phyloP scores from a whole-genome alignment of 2,888 invertebrate genomes.

The Heteromurus nitidus region DNA sequence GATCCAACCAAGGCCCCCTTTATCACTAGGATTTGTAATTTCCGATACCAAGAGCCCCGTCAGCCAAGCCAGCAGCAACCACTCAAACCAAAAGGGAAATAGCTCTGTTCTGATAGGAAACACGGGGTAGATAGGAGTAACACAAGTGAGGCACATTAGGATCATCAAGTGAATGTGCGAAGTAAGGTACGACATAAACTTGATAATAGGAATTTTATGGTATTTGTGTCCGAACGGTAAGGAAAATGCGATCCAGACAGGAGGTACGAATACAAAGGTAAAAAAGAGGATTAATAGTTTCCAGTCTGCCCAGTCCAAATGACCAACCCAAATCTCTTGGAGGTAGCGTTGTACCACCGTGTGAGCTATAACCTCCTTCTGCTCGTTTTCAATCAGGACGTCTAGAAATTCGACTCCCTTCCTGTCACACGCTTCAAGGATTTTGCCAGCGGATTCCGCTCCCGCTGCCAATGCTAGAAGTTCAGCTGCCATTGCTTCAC shows the following conservation, averaged over 20 bases:
- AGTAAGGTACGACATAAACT: slow-evolving; percentile 99
- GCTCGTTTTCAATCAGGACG: slow-evolving; percentile 98
- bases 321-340: slow-evolving; percentile 98
- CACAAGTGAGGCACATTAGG: slow-evolving; percentile 91
- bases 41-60: slow-evolving; percentile 96
- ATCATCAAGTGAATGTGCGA: slow-evolving; percentile 98
- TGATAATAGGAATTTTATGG: slow-evolving; percentile 99
- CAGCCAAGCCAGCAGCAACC: slow-evolving; percentile 94
- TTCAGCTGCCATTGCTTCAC: slow-evolving; percentile 98
- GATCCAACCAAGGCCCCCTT: slow-evolving; percentile 96
- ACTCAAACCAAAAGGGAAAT: slow-evolving; percentile 96
- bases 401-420: slow-evolving; percentile 96
- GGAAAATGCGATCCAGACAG: slow-evolving; percentile 96
- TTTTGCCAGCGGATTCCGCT: slow-evolving; percentile 93
- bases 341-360: slow-evolving; percentile 98
- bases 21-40: slow-evolving; percentile 91
- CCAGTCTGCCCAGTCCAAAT: slow-evolving; percentile 95
- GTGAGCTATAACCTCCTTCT: slow-evolving; percentile 96
- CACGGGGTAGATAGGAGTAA: slow-evolving; percentile 90
- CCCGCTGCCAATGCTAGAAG: slow-evolving; percentile 94
- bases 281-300: slow-evolving; percentile 95
- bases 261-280: slow-evolving; percentile 93
- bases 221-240: slow-evolving; percentile 95
- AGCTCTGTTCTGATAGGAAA: slow-evolving; percentile 80
- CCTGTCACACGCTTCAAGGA: slow-evolving; percentile 95